A percentile compares a stretch with the other conserved stretches of the same genome.
These are phyloP conservation scores for Watsonalla cultraria DNA, from an alignment of 2,888 invertebrate species.

Conservation along the genomic window DNA sequence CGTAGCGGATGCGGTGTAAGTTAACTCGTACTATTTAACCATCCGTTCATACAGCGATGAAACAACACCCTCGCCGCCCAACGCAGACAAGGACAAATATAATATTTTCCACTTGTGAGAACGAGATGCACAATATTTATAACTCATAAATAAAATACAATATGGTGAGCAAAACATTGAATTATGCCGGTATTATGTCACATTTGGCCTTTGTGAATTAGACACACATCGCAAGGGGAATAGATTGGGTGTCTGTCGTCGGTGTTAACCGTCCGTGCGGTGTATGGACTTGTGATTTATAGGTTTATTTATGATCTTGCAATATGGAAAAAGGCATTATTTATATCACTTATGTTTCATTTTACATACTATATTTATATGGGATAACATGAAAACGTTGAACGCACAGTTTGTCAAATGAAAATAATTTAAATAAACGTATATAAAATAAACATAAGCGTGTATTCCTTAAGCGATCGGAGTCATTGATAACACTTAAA, in stretches of 20 bases:
- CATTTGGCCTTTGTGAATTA: conserved; percentile 79
- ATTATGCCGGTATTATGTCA: conserved; percentile 79
- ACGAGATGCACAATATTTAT: conserved; percentile 52
- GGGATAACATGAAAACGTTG: too few relatives aligned
- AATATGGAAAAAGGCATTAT: too few relatives aligned
- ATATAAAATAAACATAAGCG: not conserved
- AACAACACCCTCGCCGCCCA: conserved; percentile 54
- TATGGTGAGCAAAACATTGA: conserved; percentile 80
- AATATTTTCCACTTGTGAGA: conserved; percentile 24
- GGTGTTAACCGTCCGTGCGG: conserved; percentile 52
- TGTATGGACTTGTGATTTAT: conserved; percentile 46
- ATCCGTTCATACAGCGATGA: conserved; percentile 71
- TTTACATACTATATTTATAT: too few relatives aligned
- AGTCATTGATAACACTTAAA: conserved; percentile 44
- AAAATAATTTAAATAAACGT: not conserved
- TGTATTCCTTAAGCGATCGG: conserved; percentile 13
- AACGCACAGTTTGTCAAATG: too few relatives aligned
- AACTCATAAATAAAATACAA: conserved; percentile 80
- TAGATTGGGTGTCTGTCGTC: conserved; percentile 55
- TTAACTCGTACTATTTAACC: conserved; percentile 77
- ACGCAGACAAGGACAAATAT: conserved; percentile 42
- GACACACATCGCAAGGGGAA: conserved; percentile 63
- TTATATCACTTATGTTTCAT: too few relatives aligned
- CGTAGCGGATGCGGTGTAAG: conserved; percentile 73
- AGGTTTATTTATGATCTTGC: not conserved